Evolutionary conservation across 2,797 vertebrate species (phyloP), one percentile per base, ranked within the genome.

Genomic region (Pseudochirops corinnae): DNA sequence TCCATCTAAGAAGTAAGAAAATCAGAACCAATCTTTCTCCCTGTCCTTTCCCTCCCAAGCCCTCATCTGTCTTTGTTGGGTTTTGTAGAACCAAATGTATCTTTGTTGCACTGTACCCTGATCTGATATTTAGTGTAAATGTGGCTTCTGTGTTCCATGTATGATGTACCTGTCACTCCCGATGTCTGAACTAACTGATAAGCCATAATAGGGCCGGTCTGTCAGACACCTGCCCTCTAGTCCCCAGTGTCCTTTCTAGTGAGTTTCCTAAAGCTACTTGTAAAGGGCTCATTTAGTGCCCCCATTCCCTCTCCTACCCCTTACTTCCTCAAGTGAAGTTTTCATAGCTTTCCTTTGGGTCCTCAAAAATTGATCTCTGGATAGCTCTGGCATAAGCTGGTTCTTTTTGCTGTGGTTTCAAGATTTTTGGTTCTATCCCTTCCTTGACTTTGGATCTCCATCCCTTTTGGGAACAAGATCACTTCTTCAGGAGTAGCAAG

Each of bases 131-230:
- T 67, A 93, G 94, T 97, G 93, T 93, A 97, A 55, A 58, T n/a
- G 97, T 96, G 94, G 98, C 98, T 98, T 98, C 52, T 0, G 60
- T 93, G 98, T 98, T 97, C 96, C 26, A 94, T 97, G 97, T 98
- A n/a, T 92, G 95, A 92, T 3, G 97, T 95, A 94, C 94, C 96
- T 96, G 94, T 97, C 96, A 96, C 56, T 97, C 92, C 95, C 97
- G 95, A 93, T 21, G 91, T 98, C 95, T 96, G 96, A 98, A 98
- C 96, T 98, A 98, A 98, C 98, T 98, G 98, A 98, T 98, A 99
- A 99, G 99, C 99, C 99, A 99, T 99, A 99, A 96, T 82, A 98
- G 98, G 98, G 97, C 97, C 93, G 95, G 97, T 55, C 98, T 94
- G 91, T 90, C 74, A 96, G 97, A 97, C 97, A 74, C 97, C 96